Base-by-base conservation (phyloP, 2,888 invertebrate genomes). In the Erebia ligea region DNA sequence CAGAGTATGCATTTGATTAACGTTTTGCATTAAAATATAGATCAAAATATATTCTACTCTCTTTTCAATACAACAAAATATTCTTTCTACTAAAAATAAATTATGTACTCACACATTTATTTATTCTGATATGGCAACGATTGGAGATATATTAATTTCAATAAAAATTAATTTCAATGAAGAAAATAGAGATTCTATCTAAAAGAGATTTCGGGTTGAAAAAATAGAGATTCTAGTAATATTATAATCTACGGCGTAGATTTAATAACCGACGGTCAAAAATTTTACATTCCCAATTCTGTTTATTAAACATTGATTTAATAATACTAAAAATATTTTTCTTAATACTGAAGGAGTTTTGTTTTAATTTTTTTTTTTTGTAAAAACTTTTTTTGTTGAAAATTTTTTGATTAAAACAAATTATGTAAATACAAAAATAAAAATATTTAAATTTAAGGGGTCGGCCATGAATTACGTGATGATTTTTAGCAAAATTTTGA, bases 61-160 rank as follows among this genome's bases (percentile, higher is more conserved):
- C 21, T 21, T 56, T 21, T 59, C 9, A 40, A 9, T 59, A 59
- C n/a, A 59, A 34, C 34, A 40, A 59, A 59, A 40, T 40, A 59
- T 6, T 40, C 17, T 57, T 17, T 40, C n/a, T 40, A 62, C 8
- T 61, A 42, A 62, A 61, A 62, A 62, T 62, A 40, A 59, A 42
- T 11, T n/a, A 59, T 59, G n/a, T 34, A 45, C 40, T 42, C 17
- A 59, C 40, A 59, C 11, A 40, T 48, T 48, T 21, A 45, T 45
- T 19, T 61, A 13, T 62, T 62, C 21, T 48, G 62, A 62, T 62
- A 62, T 62, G 62, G 62, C 62, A 62, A 48, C 62, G 45, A 21
- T 2, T 17, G 34, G 59, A 59, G 59, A 10, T 40, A 17, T 17
- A 10, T 11, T 17, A 8, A 8, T 21, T 21, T 19, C 0, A 21